Conservation (phyloP, 2,797 vertebrate species). For the Pithecia hirsuta region DNA sequence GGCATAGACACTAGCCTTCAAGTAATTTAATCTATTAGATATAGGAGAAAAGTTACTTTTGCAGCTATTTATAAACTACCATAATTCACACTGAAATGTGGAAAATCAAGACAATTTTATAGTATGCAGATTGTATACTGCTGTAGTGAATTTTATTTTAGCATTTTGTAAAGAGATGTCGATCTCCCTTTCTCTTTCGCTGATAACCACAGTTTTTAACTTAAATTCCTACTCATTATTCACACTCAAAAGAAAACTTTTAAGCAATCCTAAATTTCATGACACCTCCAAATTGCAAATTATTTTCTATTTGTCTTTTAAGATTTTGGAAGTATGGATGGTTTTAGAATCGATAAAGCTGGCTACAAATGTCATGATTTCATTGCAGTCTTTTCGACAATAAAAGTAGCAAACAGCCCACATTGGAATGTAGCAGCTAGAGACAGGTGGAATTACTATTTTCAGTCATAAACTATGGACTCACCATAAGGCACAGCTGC, state of each 20-base stretch:
- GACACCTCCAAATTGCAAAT: not conserved
- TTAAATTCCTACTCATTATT: not conserved
- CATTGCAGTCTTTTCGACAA: not conserved
- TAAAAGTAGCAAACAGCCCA: not conserved
- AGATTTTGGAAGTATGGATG: not conserved
- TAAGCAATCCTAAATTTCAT: not conserved
- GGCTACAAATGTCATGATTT: not conserved
- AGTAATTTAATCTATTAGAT: not conserved
- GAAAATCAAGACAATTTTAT: not conserved
- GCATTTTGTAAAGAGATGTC: not conserved
- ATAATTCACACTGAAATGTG: not conserved
- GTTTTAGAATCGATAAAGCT: not conserved
- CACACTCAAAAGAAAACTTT: not conserved
- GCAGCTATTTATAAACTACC: not conserved
- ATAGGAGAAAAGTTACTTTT: not conserved
- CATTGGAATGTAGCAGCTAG: conserved; percentile 5
- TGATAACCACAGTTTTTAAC: not conserved
- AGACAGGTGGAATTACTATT: conserved; percentile 63
- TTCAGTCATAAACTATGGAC: not conserved
- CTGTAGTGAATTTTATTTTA: not conserved
- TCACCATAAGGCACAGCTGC: conserved; percentile 54
- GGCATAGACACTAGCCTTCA: not conserved
- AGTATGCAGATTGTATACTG: not conserved
- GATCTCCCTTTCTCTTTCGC: not conserved
- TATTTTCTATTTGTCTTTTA: not conserved